Percentiles rank a stretch among this genome's conserved stretches.
Conservation (phyloP, 2,113 vertebrate species). For the Ifrita kowaldi region DNA sequence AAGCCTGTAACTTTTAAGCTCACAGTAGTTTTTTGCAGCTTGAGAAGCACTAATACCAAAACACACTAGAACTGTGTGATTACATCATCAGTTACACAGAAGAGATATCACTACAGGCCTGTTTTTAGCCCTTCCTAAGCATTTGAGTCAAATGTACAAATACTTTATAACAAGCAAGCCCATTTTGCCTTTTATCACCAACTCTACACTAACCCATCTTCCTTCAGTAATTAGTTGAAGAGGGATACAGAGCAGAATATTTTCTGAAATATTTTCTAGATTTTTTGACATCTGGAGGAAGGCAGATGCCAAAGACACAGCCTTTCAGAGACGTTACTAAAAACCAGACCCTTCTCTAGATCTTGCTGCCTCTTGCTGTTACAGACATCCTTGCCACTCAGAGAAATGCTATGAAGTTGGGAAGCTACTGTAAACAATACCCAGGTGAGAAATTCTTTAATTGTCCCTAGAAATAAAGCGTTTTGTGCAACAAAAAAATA, state of each 20-base stretch:
- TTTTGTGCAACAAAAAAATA: neutral
- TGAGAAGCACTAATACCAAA: neutral
- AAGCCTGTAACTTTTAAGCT: neutral
- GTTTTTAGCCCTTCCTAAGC: neutral
- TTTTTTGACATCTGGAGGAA: neutral
- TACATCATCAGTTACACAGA: neutral
- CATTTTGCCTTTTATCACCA: neutral
- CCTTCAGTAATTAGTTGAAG: neutral
- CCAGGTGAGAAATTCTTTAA: neutral
- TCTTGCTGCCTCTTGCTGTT: neutral
- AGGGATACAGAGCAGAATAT: neutral
- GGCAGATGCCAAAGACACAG: neutral
- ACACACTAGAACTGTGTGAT: neutral
- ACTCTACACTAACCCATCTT: neutral
- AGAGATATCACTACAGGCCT: neutral
- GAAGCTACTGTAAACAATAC: neutral
- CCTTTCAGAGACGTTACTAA: neutral
- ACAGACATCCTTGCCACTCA: neutral
- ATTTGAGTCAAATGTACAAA: neutral
- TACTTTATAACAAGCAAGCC: neutral
- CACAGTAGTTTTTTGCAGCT: neutral
- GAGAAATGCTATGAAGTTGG: neutral
- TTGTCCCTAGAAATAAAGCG: neutral
- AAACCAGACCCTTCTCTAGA: neutral
- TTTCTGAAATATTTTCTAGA: neutral